A percentile compares a stretch with the other conserved stretches of the same genome.
Conservation (phyloP, 2,888 invertebrate genomes). For the Pyrrhosoma nymphula region DNA sequence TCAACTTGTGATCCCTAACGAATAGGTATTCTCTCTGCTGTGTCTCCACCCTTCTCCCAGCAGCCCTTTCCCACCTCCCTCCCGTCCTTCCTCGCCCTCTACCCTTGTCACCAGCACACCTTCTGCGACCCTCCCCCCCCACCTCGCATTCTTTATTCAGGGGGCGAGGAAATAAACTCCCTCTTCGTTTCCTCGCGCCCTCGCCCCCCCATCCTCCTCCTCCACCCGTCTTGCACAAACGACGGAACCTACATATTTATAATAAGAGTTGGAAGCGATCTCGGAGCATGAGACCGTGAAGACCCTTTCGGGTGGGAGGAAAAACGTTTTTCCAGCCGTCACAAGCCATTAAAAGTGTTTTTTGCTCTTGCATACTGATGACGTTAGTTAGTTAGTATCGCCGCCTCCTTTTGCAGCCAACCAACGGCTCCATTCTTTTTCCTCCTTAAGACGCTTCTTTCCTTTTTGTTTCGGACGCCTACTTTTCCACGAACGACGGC, state of each 20-base stretch:
- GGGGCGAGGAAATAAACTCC: neutral
- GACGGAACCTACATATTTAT: constrained; percentile 55
- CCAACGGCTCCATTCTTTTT: constrained; percentile 25
- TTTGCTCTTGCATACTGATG: constrained; percentile 65
- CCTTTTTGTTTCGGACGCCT: neutral
- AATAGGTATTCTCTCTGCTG: too few relatives aligned
- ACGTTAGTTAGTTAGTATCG: constrained; percentile 64
- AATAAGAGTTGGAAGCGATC: constrained; percentile 64
- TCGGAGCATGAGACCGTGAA: constrained; percentile 55
- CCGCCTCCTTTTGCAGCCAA: constrained; percentile 6
- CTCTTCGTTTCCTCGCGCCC: neutral
- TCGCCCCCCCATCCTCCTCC: neutral
- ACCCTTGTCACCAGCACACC: constrained; percentile 41
- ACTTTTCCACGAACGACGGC: neutral
- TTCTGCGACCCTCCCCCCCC: neutral
- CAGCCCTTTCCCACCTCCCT: too few relatives aligned
- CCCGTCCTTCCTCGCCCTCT: neutral
- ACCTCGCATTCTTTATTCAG: constrained; percentile 13
- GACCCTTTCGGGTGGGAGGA: constrained; percentile 1
- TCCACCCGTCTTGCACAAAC: neutral
- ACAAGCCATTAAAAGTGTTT: constrained; percentile 66
- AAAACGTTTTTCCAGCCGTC: constrained; percentile 66
- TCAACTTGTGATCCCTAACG: too few relatives aligned
- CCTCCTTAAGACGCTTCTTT: neutral
- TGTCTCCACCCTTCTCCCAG: neutral